A percentile compares a stretch with the other conserved stretches of the same genome.
phyloP scores from a whole-genome alignment of 2,888 invertebrate genomes.

The Eupithecia abbreviata region DNA sequence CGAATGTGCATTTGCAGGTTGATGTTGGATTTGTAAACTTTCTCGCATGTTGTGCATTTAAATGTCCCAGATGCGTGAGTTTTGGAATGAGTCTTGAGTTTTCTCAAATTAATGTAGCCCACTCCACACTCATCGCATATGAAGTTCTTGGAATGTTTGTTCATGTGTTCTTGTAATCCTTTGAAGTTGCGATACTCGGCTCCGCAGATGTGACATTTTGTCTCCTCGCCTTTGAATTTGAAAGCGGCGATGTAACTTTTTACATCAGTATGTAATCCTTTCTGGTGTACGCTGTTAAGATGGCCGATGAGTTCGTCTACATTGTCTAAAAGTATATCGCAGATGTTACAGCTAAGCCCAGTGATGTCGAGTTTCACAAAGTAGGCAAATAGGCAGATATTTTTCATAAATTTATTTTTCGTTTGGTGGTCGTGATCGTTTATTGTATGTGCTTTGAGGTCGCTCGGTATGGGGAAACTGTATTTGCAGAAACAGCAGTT shows the following conservation, averaged over 20 bases:
- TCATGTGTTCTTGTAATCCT: constrained; percentile 60
- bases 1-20: constrained; percentile 28
- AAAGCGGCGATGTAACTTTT: constrained; percentile 58
- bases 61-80: constrained; percentile 58
- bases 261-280: constrained; percentile 50
- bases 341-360: constrained; percentile 58
- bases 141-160: constrained; percentile 59
- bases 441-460: constrained; percentile 60
- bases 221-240: constrained; percentile 51
- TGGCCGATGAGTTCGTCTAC: constrained; percentile 54
- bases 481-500: constrained; percentile 59
- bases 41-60: constrained; percentile 35
- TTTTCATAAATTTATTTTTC: constrained; percentile 34
- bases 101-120: constrained; percentile 40
- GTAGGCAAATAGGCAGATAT: constrained; percentile 31
- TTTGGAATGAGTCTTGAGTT: constrained; percentile 53
- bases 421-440: constrained; percentile 35
- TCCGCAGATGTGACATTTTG: constrained; percentile 57
- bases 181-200: constrained; percentile 55
- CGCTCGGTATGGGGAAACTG: constrained; percentile 53
- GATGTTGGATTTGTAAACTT: constrained; percentile 25
- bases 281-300: constrained; percentile 51
- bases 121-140: constrained; percentile 58
- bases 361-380: constrained; percentile 69
- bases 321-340: constrained; percentile 44